Base-by-base conservation (phyloP, 2,797 vertebrate species). In the Hirundo rustica region DNA sequence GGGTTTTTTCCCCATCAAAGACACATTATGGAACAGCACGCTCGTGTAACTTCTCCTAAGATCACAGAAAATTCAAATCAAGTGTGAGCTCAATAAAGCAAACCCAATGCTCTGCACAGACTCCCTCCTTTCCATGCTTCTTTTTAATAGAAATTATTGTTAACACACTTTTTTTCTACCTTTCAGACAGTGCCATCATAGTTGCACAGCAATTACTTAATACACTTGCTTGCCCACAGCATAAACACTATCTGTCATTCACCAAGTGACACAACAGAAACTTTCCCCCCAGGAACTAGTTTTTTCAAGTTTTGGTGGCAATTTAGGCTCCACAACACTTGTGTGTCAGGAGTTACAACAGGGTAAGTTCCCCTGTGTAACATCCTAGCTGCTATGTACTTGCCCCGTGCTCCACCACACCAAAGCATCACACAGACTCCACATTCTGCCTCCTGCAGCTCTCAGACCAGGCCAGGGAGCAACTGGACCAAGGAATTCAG, bases 321-420 rank as follows among this genome's bases (percentile, higher is more conserved):
- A 7, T 5, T 42, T 4, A 73, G 51, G 44, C 54, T 75, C 30
- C 0, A 1, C 1, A 3, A 66, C 77, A 57, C 30, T 50, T 36
- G 23, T 36, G 20, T 3, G 12, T 74, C 71, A 53, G n/a, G 53
- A 76, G 16, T 54, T 44, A 65, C 13, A 40, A 32, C 1, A 9
- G 19, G 30, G 25, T 66, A 93, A 67, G 21, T 51, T 73, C 55
- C 72, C 25, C 51, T 48, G 32, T 66, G 36, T n/a, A 79, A 87
- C 21, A 38, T 29, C 62, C 61, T 22, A 10, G 4, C 32, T 25
- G 27, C 32, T 53, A 76, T 0, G 0, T 10, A 32, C 25, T 21
- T n/a, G 44, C 13, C 57, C 51, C 2, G 0, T 27, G 34, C 50
- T 61, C 57, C 16, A 11, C 4, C 51, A 68, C 21, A 85, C 5